phyloP scores from a whole-genome alignment of 2,888 invertebrate species.

The Dendrolimus pini region DNA sequence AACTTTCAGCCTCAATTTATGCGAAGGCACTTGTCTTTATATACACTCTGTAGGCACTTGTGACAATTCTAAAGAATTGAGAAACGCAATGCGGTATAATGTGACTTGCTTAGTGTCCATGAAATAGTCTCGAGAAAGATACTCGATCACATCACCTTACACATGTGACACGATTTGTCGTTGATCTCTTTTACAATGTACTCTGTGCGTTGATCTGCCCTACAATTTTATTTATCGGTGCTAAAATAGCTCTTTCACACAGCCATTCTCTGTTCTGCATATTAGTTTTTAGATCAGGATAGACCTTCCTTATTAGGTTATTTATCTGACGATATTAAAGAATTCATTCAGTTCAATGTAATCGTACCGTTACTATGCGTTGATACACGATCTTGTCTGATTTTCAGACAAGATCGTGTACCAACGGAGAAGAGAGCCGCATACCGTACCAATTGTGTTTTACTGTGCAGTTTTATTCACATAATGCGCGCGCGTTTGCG shows the following conservation, averaged over 20 bases:
- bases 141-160: constrained; percentile 11
- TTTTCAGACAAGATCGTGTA: no score
- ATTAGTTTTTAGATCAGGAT: not conserved
- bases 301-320: not conserved
- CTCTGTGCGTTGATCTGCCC: not conserved
- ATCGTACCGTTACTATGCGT: not conserved
- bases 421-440: not conserved
- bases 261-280: not conserved
- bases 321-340: not conserved
- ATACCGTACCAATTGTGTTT: not conserved
- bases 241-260: not conserved
- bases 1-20: constrained; percentile 21
- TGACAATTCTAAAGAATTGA: constrained; percentile 22
- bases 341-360: not conserved
- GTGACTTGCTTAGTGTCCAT: constrained; percentile 12
- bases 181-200: constrained; percentile 7
- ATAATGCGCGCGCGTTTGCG: no score
- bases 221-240: not conserved
- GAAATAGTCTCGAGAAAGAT: constrained; percentile 12
- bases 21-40: constrained; percentile 12
- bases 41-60: constrained; percentile 3
- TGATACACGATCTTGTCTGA: not conserved
- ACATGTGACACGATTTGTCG: constrained; percentile 2
- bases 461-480: not conserved
- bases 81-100: constrained; percentile 15